Conservation (phyloP, 2,888 invertebrate genomes). For the Drosophila seclusa region DNA sequence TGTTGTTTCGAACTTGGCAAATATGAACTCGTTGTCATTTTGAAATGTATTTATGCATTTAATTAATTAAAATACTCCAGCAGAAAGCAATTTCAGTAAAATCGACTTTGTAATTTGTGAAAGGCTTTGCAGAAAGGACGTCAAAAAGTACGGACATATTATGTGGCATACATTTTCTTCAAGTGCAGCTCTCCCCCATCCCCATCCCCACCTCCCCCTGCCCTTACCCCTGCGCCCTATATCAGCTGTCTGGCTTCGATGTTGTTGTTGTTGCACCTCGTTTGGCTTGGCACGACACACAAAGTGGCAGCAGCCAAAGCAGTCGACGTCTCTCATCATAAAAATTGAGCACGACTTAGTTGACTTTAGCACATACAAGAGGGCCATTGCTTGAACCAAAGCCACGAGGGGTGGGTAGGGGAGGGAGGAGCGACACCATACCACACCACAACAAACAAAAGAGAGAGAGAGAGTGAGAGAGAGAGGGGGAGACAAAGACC, state of each 20-base stretch:
- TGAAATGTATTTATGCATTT: neutral
- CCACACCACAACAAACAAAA: conserved; percentile 5
- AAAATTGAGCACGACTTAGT: conserved; percentile 79
- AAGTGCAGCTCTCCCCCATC: neutral
- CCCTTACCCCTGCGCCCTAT: neutral
- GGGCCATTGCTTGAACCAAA: conserved; percentile 31
- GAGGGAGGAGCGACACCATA: neutral
- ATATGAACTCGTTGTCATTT: neutral
- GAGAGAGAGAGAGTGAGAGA: neutral
- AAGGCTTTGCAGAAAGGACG: neutral
- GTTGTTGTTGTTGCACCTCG: conserved; percentile 19
- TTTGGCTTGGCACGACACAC: conserved; percentile 55
- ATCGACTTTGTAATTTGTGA: neutral
- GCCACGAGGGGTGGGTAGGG: neutral
- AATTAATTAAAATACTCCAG: neutral
- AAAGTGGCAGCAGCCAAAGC: conserved; percentile 45
- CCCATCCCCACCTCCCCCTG: neutral
- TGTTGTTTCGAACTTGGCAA: neutral
- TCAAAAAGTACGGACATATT: neutral
- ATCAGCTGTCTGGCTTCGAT: conserved; percentile 8
- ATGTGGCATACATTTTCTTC: neutral
- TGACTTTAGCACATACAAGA: conserved; percentile 74
- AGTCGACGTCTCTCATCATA: conserved; percentile 63
- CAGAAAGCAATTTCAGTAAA: neutral
- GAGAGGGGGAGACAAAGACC: neutral